Evolutionary conservation across 2,888 invertebrate genomes (phyloP).

Genomic region (Pecten maximus): DNA sequence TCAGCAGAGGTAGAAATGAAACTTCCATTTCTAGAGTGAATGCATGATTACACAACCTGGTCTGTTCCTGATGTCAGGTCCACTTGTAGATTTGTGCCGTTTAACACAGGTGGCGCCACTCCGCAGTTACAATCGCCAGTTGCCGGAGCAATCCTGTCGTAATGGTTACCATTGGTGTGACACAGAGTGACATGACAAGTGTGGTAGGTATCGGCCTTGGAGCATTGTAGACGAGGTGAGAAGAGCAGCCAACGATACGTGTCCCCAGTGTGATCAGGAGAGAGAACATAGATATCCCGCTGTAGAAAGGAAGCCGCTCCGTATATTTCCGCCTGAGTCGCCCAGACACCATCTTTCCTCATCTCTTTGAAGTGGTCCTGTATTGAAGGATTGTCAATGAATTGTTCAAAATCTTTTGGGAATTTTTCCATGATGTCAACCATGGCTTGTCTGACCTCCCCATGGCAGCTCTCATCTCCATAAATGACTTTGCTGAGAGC

Average conservation of each 20-base stretch:
- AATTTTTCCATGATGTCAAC: constrained; percentile 70
- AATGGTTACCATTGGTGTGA: constrained; percentile 78
- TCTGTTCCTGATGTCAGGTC: constrained; percentile 62
- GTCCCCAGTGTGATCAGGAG: constrained; percentile 70
- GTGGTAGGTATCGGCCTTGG: constrained; percentile 51
- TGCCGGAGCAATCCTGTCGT: constrained; percentile 70
- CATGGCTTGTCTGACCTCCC: constrained; percentile 70
- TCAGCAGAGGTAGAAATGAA: no score
- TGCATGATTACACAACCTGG: constrained; percentile 32
- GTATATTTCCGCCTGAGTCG: constrained; percentile 75
- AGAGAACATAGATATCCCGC: constrained; percentile 72
- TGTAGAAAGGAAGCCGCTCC: constrained; percentile 73
- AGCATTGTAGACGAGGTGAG: constrained; percentile 64
- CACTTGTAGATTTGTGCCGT: constrained; percentile 63
- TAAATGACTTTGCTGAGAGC: constrained; percentile 76
- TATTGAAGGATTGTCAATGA: constrained; percentile 63
- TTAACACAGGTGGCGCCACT: constrained; percentile 66
- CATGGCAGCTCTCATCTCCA: constrained; percentile 71
- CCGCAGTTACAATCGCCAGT: constrained; percentile 71
- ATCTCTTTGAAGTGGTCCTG: constrained; percentile 67
- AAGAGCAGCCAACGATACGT: constrained; percentile 74
- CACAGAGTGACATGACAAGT: constrained; percentile 73
- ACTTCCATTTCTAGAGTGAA: no score
- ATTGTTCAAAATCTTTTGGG: constrained; percentile 71
- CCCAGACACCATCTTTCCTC: constrained; percentile 70